phyloP scores from a whole-genome alignment of 2,113 vertebrate genomes.

The Pithys albifrons region DNA sequence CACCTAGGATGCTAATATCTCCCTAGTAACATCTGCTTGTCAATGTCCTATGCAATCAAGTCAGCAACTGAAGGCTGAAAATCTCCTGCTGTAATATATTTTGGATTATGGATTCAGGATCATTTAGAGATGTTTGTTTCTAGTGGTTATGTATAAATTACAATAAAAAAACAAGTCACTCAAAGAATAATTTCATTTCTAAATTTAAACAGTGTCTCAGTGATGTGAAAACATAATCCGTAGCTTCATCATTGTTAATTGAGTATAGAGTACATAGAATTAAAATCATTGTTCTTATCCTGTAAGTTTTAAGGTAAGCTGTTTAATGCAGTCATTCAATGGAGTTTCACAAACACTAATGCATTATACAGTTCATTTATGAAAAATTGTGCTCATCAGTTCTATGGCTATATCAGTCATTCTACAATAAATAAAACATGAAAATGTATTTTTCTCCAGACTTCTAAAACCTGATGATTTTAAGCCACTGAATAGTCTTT shows the following conservation, averaged over 20 bases:
- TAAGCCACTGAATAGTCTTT: not conserved
- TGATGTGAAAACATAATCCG: slow-evolving; percentile 10
- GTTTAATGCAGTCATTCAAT: not conserved
- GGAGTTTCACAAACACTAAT: not conserved
- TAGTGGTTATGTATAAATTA: slow-evolving; percentile 49
- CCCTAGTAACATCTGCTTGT: slow-evolving; percentile 21
- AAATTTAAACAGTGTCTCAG: not conserved
- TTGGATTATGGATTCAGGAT: slow-evolving; percentile 17
- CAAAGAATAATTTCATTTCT: slow-evolving; percentile 41
- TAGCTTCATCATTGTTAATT: not conserved
- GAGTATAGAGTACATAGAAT: not conserved
- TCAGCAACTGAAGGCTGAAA: slow-evolving; percentile 19
- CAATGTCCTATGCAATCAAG: slow-evolving; percentile 17
- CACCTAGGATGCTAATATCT: not conserved
- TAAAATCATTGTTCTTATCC: not conserved
- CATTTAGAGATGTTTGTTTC: slow-evolving; percentile 37
- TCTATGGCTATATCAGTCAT: not conserved
- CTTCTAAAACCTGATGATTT: not conserved
- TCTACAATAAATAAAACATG: not conserved
- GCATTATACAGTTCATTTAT: not conserved
- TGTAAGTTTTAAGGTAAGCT: not conserved
- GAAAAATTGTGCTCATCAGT: not conserved
- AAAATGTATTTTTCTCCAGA: not conserved
- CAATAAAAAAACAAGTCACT: not conserved
- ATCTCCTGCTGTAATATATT: slow-evolving; percentile 11